Evolutionary conservation across 1,140 invertebrate species (phyloP), one percentile per base, ranked within the genome.

Genomic region (Drosophila lacertosa): DNA sequence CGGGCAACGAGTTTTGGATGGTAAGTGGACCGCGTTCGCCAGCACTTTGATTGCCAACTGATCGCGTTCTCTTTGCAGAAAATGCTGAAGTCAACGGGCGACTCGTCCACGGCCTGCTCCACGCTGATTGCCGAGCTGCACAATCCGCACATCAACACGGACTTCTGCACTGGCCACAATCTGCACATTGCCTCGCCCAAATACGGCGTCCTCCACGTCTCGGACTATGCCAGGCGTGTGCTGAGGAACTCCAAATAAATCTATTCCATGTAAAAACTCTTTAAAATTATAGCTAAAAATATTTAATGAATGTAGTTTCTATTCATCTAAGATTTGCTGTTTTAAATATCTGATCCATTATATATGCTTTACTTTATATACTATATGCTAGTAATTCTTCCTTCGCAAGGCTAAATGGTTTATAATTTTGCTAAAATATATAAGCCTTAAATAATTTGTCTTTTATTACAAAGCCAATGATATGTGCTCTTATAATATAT

Each of bases 81-180:
- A 75, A 78, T 89, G 72, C 71, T 91, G 0, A 77, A 79, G 10
- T 90, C 89, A 15, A 90, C 94, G 4, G 94, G 94, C 0, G 94
- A 95, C 75, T 92, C 94, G 0, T 94, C 94, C 0, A 94, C 94
- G 0, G 94, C 93, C 0, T 93, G 93, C 58, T 94, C 93, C 32
- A 92, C 91, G 0, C 92, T 94, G 51, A 92, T 94, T 26, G 69
- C 93, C 0, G 94, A 94, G 79, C 77, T 94, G 3, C 93, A 94
- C 71, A 94, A 94, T 73, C 90, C 92, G 1, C 89, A 92, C 57
- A 93, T 94, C 26, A 94, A 94, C 69, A 79, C 84, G 15, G 79
- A 86, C 10, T 90, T 80, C 64, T 92, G 92, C 6, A 91, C 89
- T 62, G 92, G 92, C 1, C 44, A 72, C 2, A 93, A 92, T 70